phyloP scores from a whole-genome alignment of 92 coral and sea anemone genomes.

The Meandrina meandrites region DNA sequence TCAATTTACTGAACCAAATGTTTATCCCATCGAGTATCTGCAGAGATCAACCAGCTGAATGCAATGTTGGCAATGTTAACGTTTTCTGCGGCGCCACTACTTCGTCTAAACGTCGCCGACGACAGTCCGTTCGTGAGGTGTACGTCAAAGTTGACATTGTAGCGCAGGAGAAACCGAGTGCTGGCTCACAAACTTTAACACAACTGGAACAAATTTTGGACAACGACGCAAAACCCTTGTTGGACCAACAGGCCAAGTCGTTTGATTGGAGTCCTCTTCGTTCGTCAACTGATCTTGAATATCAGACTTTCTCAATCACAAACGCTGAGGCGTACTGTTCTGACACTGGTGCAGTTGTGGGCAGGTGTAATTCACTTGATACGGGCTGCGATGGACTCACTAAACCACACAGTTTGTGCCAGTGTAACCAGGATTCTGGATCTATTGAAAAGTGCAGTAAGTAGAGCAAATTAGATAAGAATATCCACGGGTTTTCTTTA shows the following conservation, averaged over 20 bases:
- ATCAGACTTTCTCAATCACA: constrained; percentile 55
- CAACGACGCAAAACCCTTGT: constrained; percentile 59
- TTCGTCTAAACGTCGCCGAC: constrained; percentile 69
- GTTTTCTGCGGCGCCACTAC: constrained; percentile 83
- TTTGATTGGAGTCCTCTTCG: constrained; percentile 63
- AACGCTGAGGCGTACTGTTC: constrained; percentile 91
- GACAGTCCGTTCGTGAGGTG: constrained; percentile 75
- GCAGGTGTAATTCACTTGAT: constrained; percentile 71
- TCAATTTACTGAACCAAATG: constrained; percentile 37
- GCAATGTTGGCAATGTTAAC: constrained; percentile 74
- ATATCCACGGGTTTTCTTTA: no score
- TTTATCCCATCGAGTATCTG: constrained; percentile 53
- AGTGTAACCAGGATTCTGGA: constrained; percentile 77
- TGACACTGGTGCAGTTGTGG: constrained; percentile 84
- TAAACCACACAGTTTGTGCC: constrained; percentile 61
- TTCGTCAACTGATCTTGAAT: constrained; percentile 66
- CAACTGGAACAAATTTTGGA: constrained; percentile 53
- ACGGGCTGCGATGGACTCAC: constrained; percentile 73
- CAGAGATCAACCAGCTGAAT: constrained; percentile 45
- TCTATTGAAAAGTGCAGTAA: constrained; percentile 91
- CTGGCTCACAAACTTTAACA: constrained; percentile 43
- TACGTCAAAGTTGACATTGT: constrained; percentile 76
- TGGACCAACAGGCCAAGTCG: constrained; percentile 55
- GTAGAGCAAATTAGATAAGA: constrained; percentile 26
- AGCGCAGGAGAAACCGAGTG: constrained; percentile 63